Evolutionary conservation across 2,113 vertebrate species (phyloP).

Genomic region (Triplophysa tibetana): DNA sequence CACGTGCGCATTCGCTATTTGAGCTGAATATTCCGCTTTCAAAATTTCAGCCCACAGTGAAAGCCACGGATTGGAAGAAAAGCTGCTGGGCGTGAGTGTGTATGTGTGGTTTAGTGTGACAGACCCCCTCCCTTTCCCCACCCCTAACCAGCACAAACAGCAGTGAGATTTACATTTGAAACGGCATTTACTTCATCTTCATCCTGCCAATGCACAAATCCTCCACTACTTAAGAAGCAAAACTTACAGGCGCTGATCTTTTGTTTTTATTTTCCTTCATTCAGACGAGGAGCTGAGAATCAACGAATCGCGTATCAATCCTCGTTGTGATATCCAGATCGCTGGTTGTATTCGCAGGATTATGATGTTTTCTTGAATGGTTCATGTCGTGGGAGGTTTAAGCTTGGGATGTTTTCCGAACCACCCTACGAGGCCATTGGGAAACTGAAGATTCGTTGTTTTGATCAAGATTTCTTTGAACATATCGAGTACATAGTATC

Average conservation of each 20-base stretch:
- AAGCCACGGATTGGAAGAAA: slow-evolving; percentile 32
- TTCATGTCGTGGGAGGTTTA: not conserved
- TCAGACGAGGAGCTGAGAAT: not conserved
- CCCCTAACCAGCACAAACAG: slow-evolving; percentile 29
- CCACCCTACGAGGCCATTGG: slow-evolving; percentile 24
- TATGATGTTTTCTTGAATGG: slow-evolving; percentile 7
- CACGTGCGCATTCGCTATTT: not conserved
- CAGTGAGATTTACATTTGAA: slow-evolving; percentile 31
- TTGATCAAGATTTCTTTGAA: not conserved
- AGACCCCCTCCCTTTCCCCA: slow-evolving; percentile 26
- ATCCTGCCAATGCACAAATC: slow-evolving; percentile 7
- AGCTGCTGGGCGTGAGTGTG: slow-evolving; percentile 26
- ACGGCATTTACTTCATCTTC: slow-evolving; percentile 27
- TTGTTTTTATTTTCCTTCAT: not conserved
- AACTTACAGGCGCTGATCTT: not conserved
- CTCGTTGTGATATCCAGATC: slow-evolving; percentile 9
- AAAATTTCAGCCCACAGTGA: slow-evolving; percentile 20
- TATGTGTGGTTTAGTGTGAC: not conserved
- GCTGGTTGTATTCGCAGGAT: not conserved
- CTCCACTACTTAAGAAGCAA: not conserved
- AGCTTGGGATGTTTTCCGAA: slow-evolving; percentile 25
- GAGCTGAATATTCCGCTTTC: slow-evolving; percentile 6
- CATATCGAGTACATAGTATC: not conserved
- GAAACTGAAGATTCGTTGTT: slow-evolving; percentile 20
- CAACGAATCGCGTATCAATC: not conserved